Evolutionary conservation across 2,888 invertebrate genomes (phyloP).

Genomic region (Amiota mariae): DNA sequence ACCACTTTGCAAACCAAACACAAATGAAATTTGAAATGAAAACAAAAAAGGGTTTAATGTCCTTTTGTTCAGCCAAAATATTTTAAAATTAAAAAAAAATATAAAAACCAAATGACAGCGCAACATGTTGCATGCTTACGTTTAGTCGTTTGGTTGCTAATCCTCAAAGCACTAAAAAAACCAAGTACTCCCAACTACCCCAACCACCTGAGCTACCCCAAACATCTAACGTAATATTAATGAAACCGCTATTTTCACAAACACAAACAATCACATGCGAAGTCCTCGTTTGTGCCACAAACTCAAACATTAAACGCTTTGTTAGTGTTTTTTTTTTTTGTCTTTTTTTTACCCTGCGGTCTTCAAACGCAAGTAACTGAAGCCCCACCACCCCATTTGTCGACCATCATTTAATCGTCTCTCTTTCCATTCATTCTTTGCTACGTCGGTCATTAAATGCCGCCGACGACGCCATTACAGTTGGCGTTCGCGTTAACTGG

Average conservation of each 20-base stretch:
- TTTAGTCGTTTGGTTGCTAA: neutral
- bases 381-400: too few relatives aligned
- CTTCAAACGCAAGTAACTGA: neutral
- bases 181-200: neutral
- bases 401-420: too few relatives aligned
- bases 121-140: constrained; percentile 18
- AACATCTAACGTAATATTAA: too few relatives aligned
- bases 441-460: constrained; percentile 23
- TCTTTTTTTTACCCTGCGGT: neutral
- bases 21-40: neutral
- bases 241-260: too few relatives aligned
- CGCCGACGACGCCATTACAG: constrained; percentile 1
- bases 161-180: constrained; percentile 13
- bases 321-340: neutral
- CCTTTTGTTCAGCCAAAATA: constrained; percentile 8
- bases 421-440: too few relatives aligned
- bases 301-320: constrained; percentile 11
- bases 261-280: too few relatives aligned
- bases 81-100: neutral
- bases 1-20: constrained; percentile 4
- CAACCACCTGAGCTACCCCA: too few relatives aligned
- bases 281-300: neutral
- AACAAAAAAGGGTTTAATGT: neutral
- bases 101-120: neutral
- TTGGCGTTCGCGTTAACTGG: constrained; percentile 11